Conservation (phyloP, 2,797 vertebrate species). For the Oceanodroma leucorhoa region DNA sequence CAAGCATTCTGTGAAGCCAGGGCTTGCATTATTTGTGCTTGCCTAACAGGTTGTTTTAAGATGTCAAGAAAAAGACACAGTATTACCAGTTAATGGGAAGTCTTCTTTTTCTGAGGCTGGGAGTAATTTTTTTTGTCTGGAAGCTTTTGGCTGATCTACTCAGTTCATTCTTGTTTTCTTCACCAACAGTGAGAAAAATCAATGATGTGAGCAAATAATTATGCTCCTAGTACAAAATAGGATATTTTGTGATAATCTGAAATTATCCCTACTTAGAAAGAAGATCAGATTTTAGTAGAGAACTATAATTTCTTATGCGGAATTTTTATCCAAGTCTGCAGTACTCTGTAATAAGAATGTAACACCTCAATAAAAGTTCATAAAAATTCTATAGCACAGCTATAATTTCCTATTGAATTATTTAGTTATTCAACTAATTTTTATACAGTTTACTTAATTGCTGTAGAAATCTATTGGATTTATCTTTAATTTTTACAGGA, state of each 20-base stretch:
- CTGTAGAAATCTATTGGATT: not conserved
- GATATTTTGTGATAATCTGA: not conserved
- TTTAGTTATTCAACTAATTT: constrained; percentile 40
- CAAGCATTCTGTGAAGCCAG: not conserved
- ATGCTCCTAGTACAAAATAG: not conserved
- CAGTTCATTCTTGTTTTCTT: not conserved
- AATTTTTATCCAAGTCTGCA: not conserved
- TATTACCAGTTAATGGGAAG: not conserved
- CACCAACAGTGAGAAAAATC: not conserved
- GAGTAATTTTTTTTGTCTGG: not conserved
- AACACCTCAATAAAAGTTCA: constrained; percentile 45
- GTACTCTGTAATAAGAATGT: not conserved
- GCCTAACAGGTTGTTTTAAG: not conserved
- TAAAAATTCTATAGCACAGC: constrained; percentile 30
- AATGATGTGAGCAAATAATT: constrained; percentile 6
- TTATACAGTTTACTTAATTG: constrained; percentile 27
- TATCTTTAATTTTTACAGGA: constrained; percentile 16
- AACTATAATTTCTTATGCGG: not conserved
- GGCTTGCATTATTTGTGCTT: not conserved
- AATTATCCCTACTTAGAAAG: not conserved
- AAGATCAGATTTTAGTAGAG: not conserved
- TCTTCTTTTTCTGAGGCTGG: not conserved
- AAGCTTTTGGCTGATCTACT: not conserved
- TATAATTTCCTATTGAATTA: constrained; percentile 52
- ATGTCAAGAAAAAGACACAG: not conserved